Base-by-base conservation (phyloP, 2,113 vertebrate genomes). In the Myocastor coypus region DNA sequence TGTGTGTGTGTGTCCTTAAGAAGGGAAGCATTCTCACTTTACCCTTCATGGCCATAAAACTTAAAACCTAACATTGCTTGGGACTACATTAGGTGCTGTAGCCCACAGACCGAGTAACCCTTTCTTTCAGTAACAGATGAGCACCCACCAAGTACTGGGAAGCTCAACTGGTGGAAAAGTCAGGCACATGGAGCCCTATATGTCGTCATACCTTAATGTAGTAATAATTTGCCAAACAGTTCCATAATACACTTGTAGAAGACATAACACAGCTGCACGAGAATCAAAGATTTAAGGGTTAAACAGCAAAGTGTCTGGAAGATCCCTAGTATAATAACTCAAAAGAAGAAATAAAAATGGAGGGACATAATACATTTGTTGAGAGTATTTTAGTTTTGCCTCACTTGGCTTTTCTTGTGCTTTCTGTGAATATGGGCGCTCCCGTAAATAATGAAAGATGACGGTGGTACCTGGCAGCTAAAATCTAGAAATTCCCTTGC, bases 301-400 rank as follows among this genome's bases (percentile, higher is more conserved):
- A n/a, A n/a, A n/a, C n/a, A n/a, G n/a, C n/a, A n/a, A n/a, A n/a
- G n/a, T n/a, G n/a, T n/a, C n/a, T n/a, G n/a, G n/a, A n/a, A n/a
- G n/a, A n/a, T n/a, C n/a, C n/a, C n/a, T n/a, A n/a, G n/a, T n/a
- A n/a, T n/a, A n/a, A n/a, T n/a, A n/a, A n/a, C n/a, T n/a, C n/a
- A n/a, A n/a, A n/a, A n/a, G n/a, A n/a, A n/a, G n/a, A n/a, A n/a
- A n/a, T n/a, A n/a, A n/a, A n/a, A n/a, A n/a, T n/a, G n/a, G n/a
- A n/a, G n/a, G n/a, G n/a, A n/a, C 71, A 61, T 71, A 42, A 91
- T 77, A 66, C 13, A 69, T 30, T 81, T 85, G 50, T 71, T 68
- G 30, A 91, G n/a, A 46, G 16, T 22, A 83, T 87, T 87, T 94
- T 71, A n/a, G 40, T 91, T 83, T 73, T 83, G n/a, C n/a, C 52